A percentile compares a stretch with the other conserved stretches of the same genome.
Evolutionary conservation across 2,888 invertebrate species (phyloP).

Genomic region (Orthosia gothica): DNA sequence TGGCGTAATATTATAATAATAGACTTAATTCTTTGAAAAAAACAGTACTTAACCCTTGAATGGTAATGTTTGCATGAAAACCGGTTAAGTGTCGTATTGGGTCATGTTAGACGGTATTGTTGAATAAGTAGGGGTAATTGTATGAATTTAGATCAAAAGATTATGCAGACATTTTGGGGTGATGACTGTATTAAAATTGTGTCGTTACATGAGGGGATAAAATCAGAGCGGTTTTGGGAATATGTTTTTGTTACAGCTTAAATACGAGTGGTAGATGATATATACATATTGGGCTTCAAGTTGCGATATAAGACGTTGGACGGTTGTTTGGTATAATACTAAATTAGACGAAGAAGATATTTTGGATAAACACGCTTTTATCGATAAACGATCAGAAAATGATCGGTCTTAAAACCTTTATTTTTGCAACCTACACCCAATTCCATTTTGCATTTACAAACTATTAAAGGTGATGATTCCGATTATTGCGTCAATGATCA

Average conservation of each 20-base stretch:
- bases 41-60: conserved; percentile 68
- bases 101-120: conserved; percentile 57
- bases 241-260: not conserved
- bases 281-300: not conserved
- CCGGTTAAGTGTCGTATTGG: conserved; percentile 63
- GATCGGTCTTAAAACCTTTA: not conserved
- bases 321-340: not conserved
- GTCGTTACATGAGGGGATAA: conserved; percentile 15
- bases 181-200: conserved; percentile 66
- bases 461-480: conserved; percentile 7
- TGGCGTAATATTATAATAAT: conserved; percentile 81
- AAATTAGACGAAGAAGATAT: too few species aligned
- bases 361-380: too few species aligned
- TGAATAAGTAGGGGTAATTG: conserved; percentile 62
- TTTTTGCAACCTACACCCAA: not conserved
- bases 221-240: conserved; percentile 46
- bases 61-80: conserved; percentile 57
- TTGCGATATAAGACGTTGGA: not conserved
- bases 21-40: conserved; percentile 70
- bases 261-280: not conserved
- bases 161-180: conserved; percentile 52
- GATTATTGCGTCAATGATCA: conserved; percentile 12
- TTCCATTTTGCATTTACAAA: not conserved
- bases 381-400: too few species aligned
- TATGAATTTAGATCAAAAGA: conserved; percentile 69